A percentile compares a stretch with the other conserved stretches of the same genome.
Conservation (phyloP, 2,113 vertebrate genomes). For the Gorsachius goisagi region DNA sequence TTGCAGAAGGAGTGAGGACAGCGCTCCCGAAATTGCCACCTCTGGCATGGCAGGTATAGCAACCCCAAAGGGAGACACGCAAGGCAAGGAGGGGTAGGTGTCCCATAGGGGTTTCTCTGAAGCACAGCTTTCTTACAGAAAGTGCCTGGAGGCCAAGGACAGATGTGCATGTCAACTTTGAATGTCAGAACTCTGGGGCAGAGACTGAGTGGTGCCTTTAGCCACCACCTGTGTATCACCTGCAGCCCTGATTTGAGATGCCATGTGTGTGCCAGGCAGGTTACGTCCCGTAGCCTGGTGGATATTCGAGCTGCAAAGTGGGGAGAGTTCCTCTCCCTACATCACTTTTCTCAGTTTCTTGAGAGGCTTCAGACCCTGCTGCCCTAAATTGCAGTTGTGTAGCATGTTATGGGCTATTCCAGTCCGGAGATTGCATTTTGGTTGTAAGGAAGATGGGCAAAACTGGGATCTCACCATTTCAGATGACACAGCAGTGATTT, state of each 20-base stretch:
- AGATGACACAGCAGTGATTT: not conserved
- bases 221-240: not conserved
- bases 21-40: not conserved
- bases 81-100: not conserved
- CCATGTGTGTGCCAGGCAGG: not conserved
- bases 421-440: not conserved
- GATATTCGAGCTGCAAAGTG: not conserved
- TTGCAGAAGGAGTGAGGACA: not conserved
- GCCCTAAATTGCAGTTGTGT: not conserved
- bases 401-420: not conserved
- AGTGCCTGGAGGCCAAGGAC: not conserved
- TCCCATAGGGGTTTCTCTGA: not conserved
- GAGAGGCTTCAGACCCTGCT: not conserved
- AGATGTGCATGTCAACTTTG: not conserved
- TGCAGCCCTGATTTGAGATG: not conserved
- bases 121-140: not conserved
- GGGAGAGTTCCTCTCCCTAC: not conserved
- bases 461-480: rapidly evolving
- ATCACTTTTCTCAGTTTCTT: not conserved
- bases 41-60: not conserved
- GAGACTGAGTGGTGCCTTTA: not conserved
- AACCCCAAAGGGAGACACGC: rapidly evolving
- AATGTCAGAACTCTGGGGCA: not conserved
- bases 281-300: not conserved
- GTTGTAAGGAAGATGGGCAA: not conserved